These are phyloP conservation scores for Drosophila neonasuta DNA, from an alignment of 2,888 invertebrate species.

Conservation along the genomic window DNA sequence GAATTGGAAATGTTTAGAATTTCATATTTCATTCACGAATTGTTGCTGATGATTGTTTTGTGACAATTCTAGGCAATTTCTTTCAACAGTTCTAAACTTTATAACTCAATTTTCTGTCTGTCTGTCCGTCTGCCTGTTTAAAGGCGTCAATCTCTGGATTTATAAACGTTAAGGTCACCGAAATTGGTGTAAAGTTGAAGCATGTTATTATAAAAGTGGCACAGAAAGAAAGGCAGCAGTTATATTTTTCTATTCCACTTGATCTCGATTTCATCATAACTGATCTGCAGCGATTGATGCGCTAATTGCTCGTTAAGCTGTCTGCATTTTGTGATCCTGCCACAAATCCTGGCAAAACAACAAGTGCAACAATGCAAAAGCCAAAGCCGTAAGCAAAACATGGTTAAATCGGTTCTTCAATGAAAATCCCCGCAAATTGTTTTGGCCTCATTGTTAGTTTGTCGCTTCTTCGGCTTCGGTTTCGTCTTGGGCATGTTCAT, in stretches of 20 bases:
- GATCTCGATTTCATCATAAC: too few species aligned
- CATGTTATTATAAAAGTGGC: too few species aligned
- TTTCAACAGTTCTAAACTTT: background rate
- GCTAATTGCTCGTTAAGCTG: conserved; percentile 2
- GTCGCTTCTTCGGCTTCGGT: background rate
- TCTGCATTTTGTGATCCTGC: conserved; percentile 30
- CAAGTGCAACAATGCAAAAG: conserved; percentile 26
- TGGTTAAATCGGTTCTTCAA: conserved; percentile 4
- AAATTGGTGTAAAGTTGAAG: too few species aligned
- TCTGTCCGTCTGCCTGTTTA: background rate
- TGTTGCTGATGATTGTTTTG: background rate
- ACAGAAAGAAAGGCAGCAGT: too few species aligned
- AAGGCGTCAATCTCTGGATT: too few species aligned
- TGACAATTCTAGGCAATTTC: background rate
- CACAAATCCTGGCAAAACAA: conserved; percentile 34
- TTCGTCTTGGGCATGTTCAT: conserved; percentile 4
- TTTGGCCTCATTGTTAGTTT: conserved; percentile 13
- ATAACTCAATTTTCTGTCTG: background rate
- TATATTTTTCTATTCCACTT: too few species aligned
- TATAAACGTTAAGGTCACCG: too few species aligned
- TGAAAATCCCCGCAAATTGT: conserved; percentile 19
- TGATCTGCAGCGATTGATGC: background rate
- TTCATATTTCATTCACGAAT: background rate
- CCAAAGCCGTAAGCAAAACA: conserved; percentile 6
- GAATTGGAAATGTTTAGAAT: background rate